These are phyloP conservation scores for Drosophila nebulosa DNA, from an alignment of 1,140 invertebrate species.

Conservation along the genomic window DNA sequence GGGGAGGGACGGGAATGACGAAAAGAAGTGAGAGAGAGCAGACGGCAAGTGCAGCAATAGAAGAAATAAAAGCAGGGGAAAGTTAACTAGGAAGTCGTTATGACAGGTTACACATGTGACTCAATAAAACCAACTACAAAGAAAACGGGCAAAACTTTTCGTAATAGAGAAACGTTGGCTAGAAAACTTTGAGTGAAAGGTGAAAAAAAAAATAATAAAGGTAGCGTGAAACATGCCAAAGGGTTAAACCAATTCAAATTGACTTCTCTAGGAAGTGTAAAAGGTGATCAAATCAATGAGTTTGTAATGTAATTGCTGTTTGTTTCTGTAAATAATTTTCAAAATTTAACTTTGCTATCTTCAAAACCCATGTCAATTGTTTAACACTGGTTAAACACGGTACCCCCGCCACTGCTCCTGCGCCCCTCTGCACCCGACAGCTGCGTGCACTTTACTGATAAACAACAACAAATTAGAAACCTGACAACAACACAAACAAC, in stretches of 20 bases:
- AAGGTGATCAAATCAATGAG: too few relatives aligned
- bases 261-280: too few relatives aligned
- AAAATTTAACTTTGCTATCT: too few relatives aligned
- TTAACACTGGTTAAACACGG: neutral
- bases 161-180: neutral
- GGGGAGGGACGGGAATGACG: slow-evolving; percentile 20
- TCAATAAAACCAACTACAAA: slow-evolving; percentile 42
- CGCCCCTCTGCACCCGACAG: too few relatives aligned
- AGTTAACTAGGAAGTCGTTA: slow-evolving; percentile 43
- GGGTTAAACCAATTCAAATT: neutral
- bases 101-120: slow-evolving; percentile 44
- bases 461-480: slow-evolving; percentile 67
- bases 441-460: slow-evolving; percentile 65
- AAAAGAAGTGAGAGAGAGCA: neutral
- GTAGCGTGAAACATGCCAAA: neutral
- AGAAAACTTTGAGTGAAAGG: neutral
- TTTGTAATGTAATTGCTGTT: too few relatives aligned
- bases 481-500: slow-evolving; percentile 20
- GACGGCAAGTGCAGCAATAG: slow-evolving; percentile 21
- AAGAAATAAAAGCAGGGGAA: slow-evolving; percentile 27
- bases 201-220: neutral
- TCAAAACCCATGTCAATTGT: neutral
- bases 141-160: slow-evolving; percentile 4
- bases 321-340: too few relatives aligned
- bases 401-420: too few relatives aligned